Conservation (phyloP, 2,888 invertebrate species). For the Mythimna lalbum region DNA sequence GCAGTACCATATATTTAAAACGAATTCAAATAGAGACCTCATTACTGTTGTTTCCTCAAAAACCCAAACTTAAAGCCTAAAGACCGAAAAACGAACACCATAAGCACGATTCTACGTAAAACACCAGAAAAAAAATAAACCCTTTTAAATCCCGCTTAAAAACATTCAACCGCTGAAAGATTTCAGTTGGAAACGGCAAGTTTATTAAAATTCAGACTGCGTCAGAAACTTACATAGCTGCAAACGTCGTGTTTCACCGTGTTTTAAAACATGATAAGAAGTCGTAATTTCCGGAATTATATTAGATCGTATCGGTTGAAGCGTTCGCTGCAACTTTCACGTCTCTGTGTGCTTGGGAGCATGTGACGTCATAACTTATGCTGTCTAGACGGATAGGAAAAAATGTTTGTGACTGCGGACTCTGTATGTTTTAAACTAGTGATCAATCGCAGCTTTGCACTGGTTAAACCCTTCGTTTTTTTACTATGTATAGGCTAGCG, state of each 20-base stretch:
- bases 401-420: conserved; percentile 10
- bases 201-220: conserved; percentile 60
- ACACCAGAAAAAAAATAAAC: conserved; percentile 14
- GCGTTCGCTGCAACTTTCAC: conserved; percentile 29
- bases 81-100: conserved; percentile 17
- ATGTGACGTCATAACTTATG: conserved; percentile 33
- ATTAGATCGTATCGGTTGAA: conserved; percentile 52
- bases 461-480: too few relatives aligned
- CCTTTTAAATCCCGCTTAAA: conserved; percentile 42
- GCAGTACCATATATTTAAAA: not conserved
- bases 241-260: conserved; percentile 62
- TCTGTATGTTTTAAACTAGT: not conserved
- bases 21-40: not conserved
- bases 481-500: too few relatives aligned
- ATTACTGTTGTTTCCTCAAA: too few relatives aligned
- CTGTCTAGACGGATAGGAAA: conserved; percentile 39
- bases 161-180: conserved; percentile 46
- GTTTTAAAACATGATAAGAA: conserved; percentile 66
- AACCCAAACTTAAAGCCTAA: not conserved
- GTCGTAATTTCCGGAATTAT: conserved; percentile 60
- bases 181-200: conserved; percentile 47
- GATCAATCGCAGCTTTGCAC: too few relatives aligned
- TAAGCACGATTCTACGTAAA: conserved; percentile 6
- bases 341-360: conserved; percentile 29
- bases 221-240: conserved; percentile 58